Conservation (phyloP, 1,140 invertebrate genomes). For the Yoshiicerus persimilis region DNA sequence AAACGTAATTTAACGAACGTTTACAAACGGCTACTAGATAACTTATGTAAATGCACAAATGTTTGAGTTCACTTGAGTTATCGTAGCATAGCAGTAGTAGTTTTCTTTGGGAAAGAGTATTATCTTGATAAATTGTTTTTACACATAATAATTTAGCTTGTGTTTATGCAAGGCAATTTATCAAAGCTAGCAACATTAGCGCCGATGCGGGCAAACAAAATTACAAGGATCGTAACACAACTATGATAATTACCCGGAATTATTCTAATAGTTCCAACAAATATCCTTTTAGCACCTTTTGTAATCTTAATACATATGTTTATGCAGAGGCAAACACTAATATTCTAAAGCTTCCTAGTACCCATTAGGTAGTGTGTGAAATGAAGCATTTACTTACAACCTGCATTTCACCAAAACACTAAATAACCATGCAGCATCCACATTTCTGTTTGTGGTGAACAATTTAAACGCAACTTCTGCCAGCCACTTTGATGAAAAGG, state of each 20-base stretch:
- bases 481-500: neutral
- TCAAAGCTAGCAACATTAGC: neutral
- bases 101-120: neutral
- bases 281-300: slow-evolving; percentile 17
- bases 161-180: slow-evolving; percentile 15
- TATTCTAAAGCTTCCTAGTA: neutral
- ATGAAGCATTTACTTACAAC: neutral
- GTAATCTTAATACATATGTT: neutral
- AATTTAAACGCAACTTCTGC: neutral
- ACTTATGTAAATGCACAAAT: neutral
- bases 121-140: slow-evolving; percentile 16
- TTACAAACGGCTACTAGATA: neutral
- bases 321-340: neutral
- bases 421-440: neutral
- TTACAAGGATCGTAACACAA: slow-evolving; percentile 6
- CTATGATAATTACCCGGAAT: neutral
- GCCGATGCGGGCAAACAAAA: slow-evolving; percentile 2
- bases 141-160: slow-evolving; percentile 13
- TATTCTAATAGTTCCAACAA: slow-evolving; percentile 18
- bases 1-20: neutral
- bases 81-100: too few species aligned
- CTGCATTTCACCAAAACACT: neutral
- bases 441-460: neutral
- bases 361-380: neutral
- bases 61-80: neutral